Evolutionary conservation across 2,113 vertebrate species (phyloP), one percentile per base, ranked within the genome.

Genomic region (Eptesicus fuscus): DNA sequence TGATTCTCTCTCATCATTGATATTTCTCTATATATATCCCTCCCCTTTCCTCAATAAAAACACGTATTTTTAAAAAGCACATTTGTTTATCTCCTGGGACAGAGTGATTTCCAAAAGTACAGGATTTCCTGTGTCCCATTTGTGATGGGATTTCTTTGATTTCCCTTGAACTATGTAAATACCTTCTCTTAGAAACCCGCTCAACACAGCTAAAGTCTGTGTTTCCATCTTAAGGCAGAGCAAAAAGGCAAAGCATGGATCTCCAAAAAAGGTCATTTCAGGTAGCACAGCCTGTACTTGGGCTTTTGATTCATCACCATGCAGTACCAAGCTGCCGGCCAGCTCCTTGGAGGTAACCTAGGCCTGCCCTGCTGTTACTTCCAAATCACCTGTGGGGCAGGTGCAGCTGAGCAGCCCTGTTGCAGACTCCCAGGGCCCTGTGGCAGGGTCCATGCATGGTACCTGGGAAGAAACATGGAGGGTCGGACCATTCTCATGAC

Each of bases 111-210:
- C 61, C 53, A 47, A 78, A 91, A 47, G 25, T 85, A 76, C 44
- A 77, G 17, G 5, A 83, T 87, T 92, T 89, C 71, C 63, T 77
- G 37, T 44, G 30, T 87, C 65, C 67, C 56, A 6, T 91, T 96
- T 91, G n/a, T 76, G 9, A 78, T 95, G 63, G 28, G 7, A 80
- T 88, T 96, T 91, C 32, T 95, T 93, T 49, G 44, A 90, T 97
- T 90, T 93, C 71, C 49, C 82, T 77, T 93, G 61, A 91, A 76
- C 49, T 82, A 49, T 82, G 18, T 91, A 90, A 87, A 91, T 93
- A 59, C 14, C 22, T 70, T 47, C 49, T 74, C 56, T 95, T 53
- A 86, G 80, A 90, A 91, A 78, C 53, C 53, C 18, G 85, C 25
- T 32, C 42, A 65, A 10, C 28, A 74, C 74, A 70, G 22, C n/a